Evolutionary conservation across 2,888 invertebrate genomes (phyloP).

Genomic region (Oligia strigilis): DNA sequence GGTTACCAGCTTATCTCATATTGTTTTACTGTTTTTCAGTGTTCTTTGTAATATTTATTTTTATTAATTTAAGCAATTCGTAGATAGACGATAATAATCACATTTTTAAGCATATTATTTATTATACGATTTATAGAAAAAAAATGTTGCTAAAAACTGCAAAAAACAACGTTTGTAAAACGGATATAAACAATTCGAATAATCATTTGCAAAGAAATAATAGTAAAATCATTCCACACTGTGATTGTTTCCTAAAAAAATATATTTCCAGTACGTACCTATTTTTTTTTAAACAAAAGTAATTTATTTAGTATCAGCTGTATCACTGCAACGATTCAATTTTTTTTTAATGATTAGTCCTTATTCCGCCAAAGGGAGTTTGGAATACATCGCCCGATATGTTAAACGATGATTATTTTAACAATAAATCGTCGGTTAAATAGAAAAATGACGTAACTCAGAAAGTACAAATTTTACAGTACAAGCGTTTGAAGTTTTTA

Average conservation of each 20-base stretch:
- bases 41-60: constrained; percentile 10
- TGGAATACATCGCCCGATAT: neutral
- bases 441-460: too few relatives aligned
- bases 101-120: neutral
- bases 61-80: neutral
- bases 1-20: too few relatives aligned
- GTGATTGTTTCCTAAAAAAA: constrained; percentile 17
- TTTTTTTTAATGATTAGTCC: neutral
- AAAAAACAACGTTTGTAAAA: constrained; percentile 10
- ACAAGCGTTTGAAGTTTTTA: too few relatives aligned
- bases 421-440: too few relatives aligned
- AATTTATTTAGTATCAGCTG: neutral
- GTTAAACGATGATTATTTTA: neutral
- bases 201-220: constrained; percentile 43
- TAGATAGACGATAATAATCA: neutral
- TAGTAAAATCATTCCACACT: constrained; percentile 34
- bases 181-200: neutral
- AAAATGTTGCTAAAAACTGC: neutral
- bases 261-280: neutral
- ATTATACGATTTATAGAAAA: neutral
- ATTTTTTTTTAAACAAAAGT: neutral
- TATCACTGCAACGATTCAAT: neutral
- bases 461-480: too few relatives aligned
- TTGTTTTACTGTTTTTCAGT: too few relatives aligned
- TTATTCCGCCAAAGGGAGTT: too few relatives aligned